phyloP scores from a whole-genome alignment of 2,113 vertebrate species.

The Rhinoptilus africanus region DNA sequence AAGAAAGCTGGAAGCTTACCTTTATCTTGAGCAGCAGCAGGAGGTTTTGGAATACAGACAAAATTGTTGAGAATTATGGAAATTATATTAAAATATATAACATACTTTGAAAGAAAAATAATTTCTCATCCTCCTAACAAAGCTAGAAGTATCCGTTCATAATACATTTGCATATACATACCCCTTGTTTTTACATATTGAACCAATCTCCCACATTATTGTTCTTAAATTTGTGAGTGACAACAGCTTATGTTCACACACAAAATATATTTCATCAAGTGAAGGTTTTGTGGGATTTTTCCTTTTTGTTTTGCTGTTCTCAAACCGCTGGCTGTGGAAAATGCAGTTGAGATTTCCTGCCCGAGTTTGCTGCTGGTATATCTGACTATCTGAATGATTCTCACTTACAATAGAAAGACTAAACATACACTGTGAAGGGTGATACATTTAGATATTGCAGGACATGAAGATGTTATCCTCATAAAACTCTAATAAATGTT shows the following conservation, averaged over 20 bases:
- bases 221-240: neutral
- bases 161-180: neutral
- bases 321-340: neutral
- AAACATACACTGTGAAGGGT: neutral
- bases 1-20: neutral
- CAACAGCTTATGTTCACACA: neutral
- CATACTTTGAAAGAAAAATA: neutral
- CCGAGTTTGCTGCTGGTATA: neutral
- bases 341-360: neutral
- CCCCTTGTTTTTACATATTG: neutral
- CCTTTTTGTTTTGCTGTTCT: neutral
- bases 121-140: neutral
- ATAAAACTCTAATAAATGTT: neutral
- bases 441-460: neutral
- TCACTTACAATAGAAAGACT: neutral
- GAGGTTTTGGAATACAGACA: neutral
- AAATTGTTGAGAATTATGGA: neutral
- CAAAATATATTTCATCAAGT: neutral
- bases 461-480: neutral
- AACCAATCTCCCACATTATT: neutral
- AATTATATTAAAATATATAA: neutral
- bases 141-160: neutral
- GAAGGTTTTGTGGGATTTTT: neutral
- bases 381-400: neutral
- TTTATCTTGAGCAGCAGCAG: slow-evolving; percentile 26